Evolutionary conservation across 1,140 invertebrate species (phyloP).

Genomic region (Papilio polytes): DNA sequence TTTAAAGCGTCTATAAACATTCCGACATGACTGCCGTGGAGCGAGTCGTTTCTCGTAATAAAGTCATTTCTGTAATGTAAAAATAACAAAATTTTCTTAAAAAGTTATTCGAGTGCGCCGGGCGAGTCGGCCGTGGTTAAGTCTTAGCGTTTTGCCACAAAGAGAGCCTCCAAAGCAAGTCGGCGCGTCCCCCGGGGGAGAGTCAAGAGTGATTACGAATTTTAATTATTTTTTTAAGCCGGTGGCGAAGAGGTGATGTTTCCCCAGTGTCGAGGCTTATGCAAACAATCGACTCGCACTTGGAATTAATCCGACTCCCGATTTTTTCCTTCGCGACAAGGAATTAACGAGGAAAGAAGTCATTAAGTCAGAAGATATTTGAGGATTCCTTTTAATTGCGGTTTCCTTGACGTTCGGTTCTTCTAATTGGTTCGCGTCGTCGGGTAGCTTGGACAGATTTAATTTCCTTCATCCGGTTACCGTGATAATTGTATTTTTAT

Average conservation of each 20-base stretch:
- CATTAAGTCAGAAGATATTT: constrained; percentile 82
- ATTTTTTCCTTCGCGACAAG: constrained; percentile 81
- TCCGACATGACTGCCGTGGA: constrained; percentile 63
- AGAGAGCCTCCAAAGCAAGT: constrained; percentile 54
- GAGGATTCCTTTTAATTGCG: constrained; percentile 82
- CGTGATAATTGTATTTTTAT: constrained; percentile 43
- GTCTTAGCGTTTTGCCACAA: constrained; percentile 51
- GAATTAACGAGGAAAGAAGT: constrained; percentile 84
- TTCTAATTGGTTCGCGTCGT: constrained; percentile 80
- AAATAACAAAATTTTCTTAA: constrained; percentile 56
- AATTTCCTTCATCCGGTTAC: constrained; percentile 54
- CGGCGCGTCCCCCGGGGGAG: constrained; percentile 65
- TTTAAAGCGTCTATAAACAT: constrained; percentile 78
- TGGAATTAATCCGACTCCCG: constrained; percentile 81
- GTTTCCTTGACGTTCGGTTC: constrained; percentile 73
- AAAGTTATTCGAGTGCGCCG: constrained; percentile 42
- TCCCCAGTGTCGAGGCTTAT: constrained; percentile 78
- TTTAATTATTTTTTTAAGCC: constrained; percentile 84
- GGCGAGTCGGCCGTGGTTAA: constrained; percentile 43
- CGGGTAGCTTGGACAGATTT: constrained; percentile 71
- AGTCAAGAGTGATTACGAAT: constrained; percentile 84
- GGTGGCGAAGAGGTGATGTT: constrained; percentile 81
- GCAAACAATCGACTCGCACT: constrained; percentile 83
- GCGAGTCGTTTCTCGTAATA: constrained; percentile 62
- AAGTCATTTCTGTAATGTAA: constrained; percentile 68